Conservation (phyloP, 2,797 vertebrate species). For the Hybognathus amarus region DNA sequence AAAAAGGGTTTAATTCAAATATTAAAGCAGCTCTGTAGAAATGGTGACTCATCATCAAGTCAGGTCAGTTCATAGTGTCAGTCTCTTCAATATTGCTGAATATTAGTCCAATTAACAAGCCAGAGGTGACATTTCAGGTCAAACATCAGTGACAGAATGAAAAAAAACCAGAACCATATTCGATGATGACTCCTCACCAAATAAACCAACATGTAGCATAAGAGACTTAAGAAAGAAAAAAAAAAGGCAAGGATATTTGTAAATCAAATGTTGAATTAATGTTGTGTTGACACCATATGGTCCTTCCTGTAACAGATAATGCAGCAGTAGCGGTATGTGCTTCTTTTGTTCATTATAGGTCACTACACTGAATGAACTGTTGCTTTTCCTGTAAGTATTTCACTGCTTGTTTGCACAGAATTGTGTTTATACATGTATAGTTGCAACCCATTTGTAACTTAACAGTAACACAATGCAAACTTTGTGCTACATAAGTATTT, state of each 20-base stretch:
- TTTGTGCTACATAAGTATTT: neutral
- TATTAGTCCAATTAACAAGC: neutral
- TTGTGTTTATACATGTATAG: neutral
- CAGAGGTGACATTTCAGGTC: no score
- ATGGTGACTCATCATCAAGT: no score
- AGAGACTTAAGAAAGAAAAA: neutral
- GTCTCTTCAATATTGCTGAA: neutral
- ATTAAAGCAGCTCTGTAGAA: neutral
- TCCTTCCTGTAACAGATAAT: neutral
- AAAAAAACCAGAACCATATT: no score
- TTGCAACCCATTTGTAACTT: constrained; percentile 2
- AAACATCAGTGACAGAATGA: no score
- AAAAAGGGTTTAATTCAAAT: neutral
- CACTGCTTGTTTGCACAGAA: constrained; percentile 12
- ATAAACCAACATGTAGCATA: no score
- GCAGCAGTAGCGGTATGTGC: neutral
- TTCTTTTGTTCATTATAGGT: neutral
- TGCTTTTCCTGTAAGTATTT: constrained; percentile 4
- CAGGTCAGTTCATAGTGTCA: neutral
- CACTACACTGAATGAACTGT: neutral
- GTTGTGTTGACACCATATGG: neutral
- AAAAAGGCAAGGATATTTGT: neutral
- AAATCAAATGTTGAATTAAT: neutral
- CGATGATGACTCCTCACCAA: no score
- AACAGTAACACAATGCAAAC: neutral